Percentiles rank a stretch among this genome's conserved stretches.
These are phyloP conservation scores for Acrossocheilus wenchowensis DNA, from an alignment of 2,797 vertebrate genomes.

Conservation along the genomic window DNA sequence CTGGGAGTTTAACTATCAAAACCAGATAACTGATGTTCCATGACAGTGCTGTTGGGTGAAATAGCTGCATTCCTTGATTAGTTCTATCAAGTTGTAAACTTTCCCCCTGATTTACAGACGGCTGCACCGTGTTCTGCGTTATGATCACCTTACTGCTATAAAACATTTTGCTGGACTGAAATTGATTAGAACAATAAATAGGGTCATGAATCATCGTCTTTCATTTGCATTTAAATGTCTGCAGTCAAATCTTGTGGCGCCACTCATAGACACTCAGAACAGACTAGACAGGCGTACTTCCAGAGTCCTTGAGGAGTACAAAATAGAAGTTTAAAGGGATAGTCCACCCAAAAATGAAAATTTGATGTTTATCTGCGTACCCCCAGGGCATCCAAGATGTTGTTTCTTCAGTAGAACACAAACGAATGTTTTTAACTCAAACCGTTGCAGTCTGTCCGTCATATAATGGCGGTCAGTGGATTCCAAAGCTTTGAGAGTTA, in stretches of 20 bases:
- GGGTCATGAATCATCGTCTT: conserved; percentile 68
- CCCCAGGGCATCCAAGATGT: too few relatives aligned
- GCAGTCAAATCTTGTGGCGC: conserved; percentile 55
- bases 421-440: too few relatives aligned
- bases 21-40: conserved; percentile 63
- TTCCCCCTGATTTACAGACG: conserved; percentile 65
- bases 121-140: conserved; percentile 56
- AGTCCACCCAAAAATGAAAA: too few relatives aligned
- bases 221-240: conserved; percentile 74
- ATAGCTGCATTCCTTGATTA: conserved; percentile 64
- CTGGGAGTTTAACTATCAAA: conserved; percentile 67
- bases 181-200: conserved; percentile 68
- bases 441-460: too few relatives aligned
- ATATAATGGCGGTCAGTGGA: too few relatives aligned
- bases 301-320: conserved; percentile 33
- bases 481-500: too few relatives aligned
- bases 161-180: conserved; percentile 67
- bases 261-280: conserved; percentile 56
- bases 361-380: too few relatives aligned
- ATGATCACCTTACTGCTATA: conserved; percentile 66
- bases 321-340: neutral
- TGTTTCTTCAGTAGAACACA: too few relatives aligned
- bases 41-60: conserved; percentile 61
- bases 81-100: conserved; percentile 65
- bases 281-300: conserved; percentile 49